Evolutionary conservation across 2,797 vertebrate genomes (phyloP), one percentile per base, ranked within the genome.

Genomic region (Coendou prehensilis): DNA sequence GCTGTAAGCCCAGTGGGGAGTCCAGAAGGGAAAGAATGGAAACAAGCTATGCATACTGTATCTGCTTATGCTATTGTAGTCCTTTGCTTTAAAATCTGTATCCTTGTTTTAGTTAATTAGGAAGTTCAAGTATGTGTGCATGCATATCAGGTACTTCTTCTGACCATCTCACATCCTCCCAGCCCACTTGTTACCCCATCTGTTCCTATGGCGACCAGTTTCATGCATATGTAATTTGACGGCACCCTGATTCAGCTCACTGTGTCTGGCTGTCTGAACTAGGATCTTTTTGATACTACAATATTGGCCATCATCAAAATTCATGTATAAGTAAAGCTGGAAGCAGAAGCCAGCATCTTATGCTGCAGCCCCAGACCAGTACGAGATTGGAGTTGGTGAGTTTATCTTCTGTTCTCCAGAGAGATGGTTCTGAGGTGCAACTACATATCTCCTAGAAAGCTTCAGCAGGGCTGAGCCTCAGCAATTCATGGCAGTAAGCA

Each of bases 171-270:
- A 80, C 41, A 80, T 94, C 33, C 89, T 96, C 37, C 28, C 69
- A 80, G 47, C 13, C 47, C 63, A 91, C 56, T 59, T 95, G 93
- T 95, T 94, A 84, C 13, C 33, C 63, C 50, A 93, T 95, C 22
- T 0, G 45, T 96, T 95, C 56, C 69, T 94, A 75, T 84, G 64
- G 73, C 37, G 94, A 96, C 47, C 17, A 22, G 37, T 52, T 89
- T 63, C 57, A 94, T 89, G 71, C 22, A 82, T 28, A n/a, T 87
- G 78, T 81, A 87, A 95, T 61, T 96, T 73, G 69, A 86, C 52
- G 61, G 71, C n/a, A 73, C 41, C 59, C 90, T 71, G 83, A 41
- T 94, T 95, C 47, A 82, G 41, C 69, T 90, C 81, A 69, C 41
- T 50, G 14, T 73, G n/a, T n/a, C 54, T 95, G 63, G 47, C 41